A percentile compares a stretch with the other conserved stretches of the same genome.
These are phyloP conservation scores for Lysandra bellargus DNA, from an alignment of 2,888 invertebrate genomes.

Conservation along the genomic window DNA sequence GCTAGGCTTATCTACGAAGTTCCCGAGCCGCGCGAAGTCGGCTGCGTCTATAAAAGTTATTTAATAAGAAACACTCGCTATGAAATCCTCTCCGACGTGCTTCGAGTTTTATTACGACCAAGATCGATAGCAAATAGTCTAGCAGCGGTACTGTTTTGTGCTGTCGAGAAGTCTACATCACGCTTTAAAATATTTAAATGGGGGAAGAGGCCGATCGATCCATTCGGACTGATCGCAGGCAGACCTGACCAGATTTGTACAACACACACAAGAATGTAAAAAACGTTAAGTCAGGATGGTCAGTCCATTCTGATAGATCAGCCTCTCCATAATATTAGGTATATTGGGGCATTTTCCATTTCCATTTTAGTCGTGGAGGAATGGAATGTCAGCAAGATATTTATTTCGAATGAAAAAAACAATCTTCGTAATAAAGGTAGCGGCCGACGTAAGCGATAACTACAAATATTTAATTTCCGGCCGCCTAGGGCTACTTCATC, in stretches of 20 bases:
- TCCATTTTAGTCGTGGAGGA: no score
- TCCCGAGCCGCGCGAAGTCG: constrained; percentile 43
- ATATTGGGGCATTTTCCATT: no score
- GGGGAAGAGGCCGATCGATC: no score
- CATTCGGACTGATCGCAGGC: no score
- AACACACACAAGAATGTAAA: no score
- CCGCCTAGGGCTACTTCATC: neutral
- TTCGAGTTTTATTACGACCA: constrained; percentile 33
- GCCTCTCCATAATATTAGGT: no score
- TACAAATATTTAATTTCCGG: constrained; percentile 16
- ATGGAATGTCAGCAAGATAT: neutral
- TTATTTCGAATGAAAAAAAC: neutral
- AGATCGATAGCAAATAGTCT: constrained; percentile 24
- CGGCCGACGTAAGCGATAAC: neutral
- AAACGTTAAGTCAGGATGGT: no score
- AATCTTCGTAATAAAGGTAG: neutral
- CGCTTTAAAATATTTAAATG: no score
- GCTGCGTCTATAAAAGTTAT: constrained; percentile 73
- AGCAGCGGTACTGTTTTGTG: neutral
- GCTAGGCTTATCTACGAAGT: constrained; percentile 20
- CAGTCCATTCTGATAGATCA: no score
- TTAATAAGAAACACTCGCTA: constrained; percentile 65
- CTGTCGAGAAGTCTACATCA: neutral
- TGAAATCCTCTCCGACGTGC: constrained; percentile 39
- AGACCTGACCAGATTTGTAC: no score